These are phyloP conservation scores for Eumacrocentrus americanus DNA, from an alignment of 2,888 invertebrate genomes.

Conservation along the genomic window DNA sequence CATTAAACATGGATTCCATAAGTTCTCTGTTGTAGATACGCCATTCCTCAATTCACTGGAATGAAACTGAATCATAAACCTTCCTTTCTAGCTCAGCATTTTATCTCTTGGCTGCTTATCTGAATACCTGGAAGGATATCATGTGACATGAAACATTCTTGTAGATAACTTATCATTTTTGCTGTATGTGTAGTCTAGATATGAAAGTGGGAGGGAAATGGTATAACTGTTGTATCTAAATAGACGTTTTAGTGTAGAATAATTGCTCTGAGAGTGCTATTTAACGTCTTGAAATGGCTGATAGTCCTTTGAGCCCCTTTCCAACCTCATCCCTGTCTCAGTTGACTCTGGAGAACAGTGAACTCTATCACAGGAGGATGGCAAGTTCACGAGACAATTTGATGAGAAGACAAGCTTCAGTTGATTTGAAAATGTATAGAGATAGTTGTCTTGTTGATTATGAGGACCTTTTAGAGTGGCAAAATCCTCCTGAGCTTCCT, in stretches of 20 bases:
- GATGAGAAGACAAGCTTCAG: conserved; percentile 11
- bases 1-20: not conserved
- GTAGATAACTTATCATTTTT: conserved; percentile 38
- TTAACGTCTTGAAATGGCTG: conserved; percentile 38
- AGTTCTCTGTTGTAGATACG: not conserved
- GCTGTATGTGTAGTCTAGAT: conserved; percentile 2
- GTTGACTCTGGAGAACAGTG: conserved; percentile 50
- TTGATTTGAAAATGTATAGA: conserved; percentile 27
- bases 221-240: not conserved
- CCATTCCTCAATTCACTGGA: not conserved
- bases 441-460: conserved; percentile 32
- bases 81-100: not conserved
- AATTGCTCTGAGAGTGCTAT: too few relatives aligned
- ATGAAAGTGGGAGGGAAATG: conserved; percentile 1
- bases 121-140: conserved; percentile 23
- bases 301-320: conserved; percentile 37
- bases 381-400: conserved; percentile 39
- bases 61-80: not conserved
- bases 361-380: conserved; percentile 53
- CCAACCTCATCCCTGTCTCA: conserved; percentile 48
- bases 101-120: conserved; percentile 26
- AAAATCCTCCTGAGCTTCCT: conserved; percentile 33
- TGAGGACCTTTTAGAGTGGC: conserved; percentile 41
- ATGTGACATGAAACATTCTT: conserved; percentile 20
- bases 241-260: not conserved